phyloP scores from a whole-genome alignment of 2,888 invertebrate species.

The Eilema griseolum region DNA sequence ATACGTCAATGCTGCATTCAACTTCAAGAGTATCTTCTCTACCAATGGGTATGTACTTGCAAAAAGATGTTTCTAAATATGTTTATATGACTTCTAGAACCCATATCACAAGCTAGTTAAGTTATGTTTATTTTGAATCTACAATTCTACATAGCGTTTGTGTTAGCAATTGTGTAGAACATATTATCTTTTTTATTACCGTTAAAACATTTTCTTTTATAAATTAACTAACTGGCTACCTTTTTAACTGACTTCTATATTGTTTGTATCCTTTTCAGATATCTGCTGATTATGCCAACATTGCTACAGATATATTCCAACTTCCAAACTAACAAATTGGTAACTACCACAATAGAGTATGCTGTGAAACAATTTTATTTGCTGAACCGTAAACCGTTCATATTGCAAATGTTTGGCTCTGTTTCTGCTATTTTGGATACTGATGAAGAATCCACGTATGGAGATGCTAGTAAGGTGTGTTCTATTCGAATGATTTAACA shows the following conservation, averaged over 20 bases:
- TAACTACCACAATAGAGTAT: conserved; percentile 98
- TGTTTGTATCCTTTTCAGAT: conserved; percentile 83
- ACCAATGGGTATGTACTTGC: conserved; percentile 92
- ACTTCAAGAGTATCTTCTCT: conserved; percentile 99
- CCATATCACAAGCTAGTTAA: too few species aligned
- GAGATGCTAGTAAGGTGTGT: conserved; percentile 96
- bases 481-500: background rate
- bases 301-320: conserved; percentile 98
- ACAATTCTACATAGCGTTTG: too few species aligned
- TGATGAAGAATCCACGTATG: conserved; percentile 94
- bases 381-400: conserved; percentile 98
- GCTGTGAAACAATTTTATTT: conserved; percentile 99
- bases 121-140: too few species aligned
- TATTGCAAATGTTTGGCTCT: conserved; percentile 99
- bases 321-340: conserved; percentile 98
- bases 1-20: conserved; percentile 98
- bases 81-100: too few species aligned
- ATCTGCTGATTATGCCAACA: conserved; percentile 99
- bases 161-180: too few species aligned
- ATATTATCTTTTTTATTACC: too few species aligned
- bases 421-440: conserved; percentile 98
- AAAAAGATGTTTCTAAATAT: background rate
- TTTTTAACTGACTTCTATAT: background rate
- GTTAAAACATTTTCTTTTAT: background rate
- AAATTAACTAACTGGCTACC: background rate